phyloP scores from a whole-genome alignment of 2,113 vertebrate species.

The Tachysurus fulvidraco region DNA sequence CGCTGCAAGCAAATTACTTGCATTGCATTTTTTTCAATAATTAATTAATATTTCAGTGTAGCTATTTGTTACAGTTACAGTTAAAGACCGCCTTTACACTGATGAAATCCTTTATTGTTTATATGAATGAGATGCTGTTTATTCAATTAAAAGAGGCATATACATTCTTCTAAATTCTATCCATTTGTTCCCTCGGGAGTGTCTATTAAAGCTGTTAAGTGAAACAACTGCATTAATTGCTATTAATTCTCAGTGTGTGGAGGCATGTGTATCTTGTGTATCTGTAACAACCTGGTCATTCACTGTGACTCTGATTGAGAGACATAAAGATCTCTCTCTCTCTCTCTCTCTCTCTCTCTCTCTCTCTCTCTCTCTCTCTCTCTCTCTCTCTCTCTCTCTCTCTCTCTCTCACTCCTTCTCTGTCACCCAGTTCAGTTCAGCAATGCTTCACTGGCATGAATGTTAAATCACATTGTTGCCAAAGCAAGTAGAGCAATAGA shows the following conservation, averaged over 20 bases:
- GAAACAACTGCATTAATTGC: not conserved
- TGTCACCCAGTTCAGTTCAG: no score
- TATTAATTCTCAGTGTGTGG: not conserved
- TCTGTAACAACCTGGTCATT: not conserved
- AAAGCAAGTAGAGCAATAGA: no score
- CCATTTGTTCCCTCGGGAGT: not conserved
- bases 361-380: no score
- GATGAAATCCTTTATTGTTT: not conserved
- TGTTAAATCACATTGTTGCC: no score
- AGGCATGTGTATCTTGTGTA: not conserved
- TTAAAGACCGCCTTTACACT: not conserved
- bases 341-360: no score
- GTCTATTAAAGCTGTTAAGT: not conserved
- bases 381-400: no score
- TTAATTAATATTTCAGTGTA: not conserved
- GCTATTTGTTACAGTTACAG: not conserved
- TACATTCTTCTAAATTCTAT: slow-evolving; percentile 55
- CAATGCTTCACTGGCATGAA: no score
- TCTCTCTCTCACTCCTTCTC: no score
- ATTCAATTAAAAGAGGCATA: slow-evolving; percentile 30
- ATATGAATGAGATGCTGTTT: slow-evolving; percentile 31
- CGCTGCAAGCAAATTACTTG: not conserved
- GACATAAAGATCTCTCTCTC: not conserved
- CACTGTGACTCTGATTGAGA: not conserved
- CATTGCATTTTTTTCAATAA: not conserved